These are phyloP conservation scores for Parotocinclus haroldoi DNA, from an alignment of 2,797 vertebrate species.

Conservation along the genomic window DNA sequence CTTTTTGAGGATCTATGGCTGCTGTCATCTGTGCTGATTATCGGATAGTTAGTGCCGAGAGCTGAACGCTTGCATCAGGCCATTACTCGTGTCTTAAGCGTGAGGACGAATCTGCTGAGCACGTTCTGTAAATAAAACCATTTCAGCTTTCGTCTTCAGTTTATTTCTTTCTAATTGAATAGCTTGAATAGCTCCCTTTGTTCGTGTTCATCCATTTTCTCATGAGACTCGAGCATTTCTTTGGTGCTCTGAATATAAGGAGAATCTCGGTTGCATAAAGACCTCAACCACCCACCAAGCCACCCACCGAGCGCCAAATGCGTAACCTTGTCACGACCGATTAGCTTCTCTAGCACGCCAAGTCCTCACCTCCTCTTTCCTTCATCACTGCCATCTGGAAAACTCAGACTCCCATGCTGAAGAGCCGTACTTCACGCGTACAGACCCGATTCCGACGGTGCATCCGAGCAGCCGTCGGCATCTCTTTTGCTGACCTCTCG, in stretches of 20 bases:
- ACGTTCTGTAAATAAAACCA: too few species aligned
- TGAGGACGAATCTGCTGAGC: too few species aligned
- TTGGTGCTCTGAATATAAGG: conserved; percentile 13
- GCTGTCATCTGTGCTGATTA: too few species aligned
- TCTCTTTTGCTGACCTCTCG: too few species aligned
- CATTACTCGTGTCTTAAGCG: too few species aligned
- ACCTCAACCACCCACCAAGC: conserved; percentile 21
- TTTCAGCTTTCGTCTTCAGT: not conserved
- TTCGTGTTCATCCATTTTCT: not conserved
- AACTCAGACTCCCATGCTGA: conserved; percentile 24
- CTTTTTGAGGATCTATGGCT: too few species aligned
- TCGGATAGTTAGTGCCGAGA: too few species aligned
- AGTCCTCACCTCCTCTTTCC: conserved; percentile 33
- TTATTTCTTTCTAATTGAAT: not conserved
- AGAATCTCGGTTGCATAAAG: conserved; percentile 18
- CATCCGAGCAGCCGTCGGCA: too few species aligned
- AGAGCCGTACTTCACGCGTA: too few species aligned
- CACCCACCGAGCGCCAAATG: conserved; percentile 35
- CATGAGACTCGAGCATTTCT: not conserved
- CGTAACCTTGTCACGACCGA: conserved; percentile 44
- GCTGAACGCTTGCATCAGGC: too few species aligned
- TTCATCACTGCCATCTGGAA: conserved; percentile 41
- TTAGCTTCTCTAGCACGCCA: conserved; percentile 28
- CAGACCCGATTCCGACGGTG: too few species aligned
- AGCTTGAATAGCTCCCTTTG: too few species aligned